Base-by-base conservation (phyloP, 2,888 invertebrate species). In the Mesorhabditis spiculigera region DNA sequence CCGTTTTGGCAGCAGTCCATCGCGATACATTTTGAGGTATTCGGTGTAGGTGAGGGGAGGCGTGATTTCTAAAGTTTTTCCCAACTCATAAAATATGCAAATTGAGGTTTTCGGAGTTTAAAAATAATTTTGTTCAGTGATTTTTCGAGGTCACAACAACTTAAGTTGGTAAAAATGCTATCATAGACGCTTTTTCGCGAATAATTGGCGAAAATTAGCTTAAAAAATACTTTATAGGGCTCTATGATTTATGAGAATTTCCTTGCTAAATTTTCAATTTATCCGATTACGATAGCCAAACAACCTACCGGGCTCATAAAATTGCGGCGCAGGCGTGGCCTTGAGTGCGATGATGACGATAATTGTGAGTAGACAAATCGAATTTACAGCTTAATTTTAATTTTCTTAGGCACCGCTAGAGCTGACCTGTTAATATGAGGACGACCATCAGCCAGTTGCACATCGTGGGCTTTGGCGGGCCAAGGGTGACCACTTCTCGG, bases 361-460 rank as follows among this genome's bases (percentile, higher is more conserved):
- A n/a, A 50, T 50, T 50, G 58, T 50, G 8, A 50, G n/a, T 13
- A 50, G 58, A 50, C 58, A 50, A 50, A 50, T n/a, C 58, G 58
- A 50, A n/a, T 50, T 50, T n/a, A 50, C 58, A n/a, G 58, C 58
- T 50, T 13, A 50, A 50, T 13, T 50, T 13, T 50, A n/a, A 50
- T 50, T 13, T 50, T 10, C 8, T 50, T 50, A 50, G 8, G 58
- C 10, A n/a, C 8, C 58, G 8, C 58, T 13, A 50, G n/a, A 50
- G 58, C 10, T 13, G 58, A 50, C 58, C 58, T 10, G 58, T 50
- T 50, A 50, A 50, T 10, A 50, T 50, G n/a, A 50, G 58, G 58
- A 50, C 58, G 10, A 50, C 58, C 58, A 50, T 50, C 58, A 50
- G n/a, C 58, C 58, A 50, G 58, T 50, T 50, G 58, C 58, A 50